A percentile compares a stretch with the other conserved stretches of the same genome.
These are phyloP conservation scores for Lucilia cuprina DNA, from an alignment of 1,140 invertebrate genomes.

Conservation along the genomic window DNA sequence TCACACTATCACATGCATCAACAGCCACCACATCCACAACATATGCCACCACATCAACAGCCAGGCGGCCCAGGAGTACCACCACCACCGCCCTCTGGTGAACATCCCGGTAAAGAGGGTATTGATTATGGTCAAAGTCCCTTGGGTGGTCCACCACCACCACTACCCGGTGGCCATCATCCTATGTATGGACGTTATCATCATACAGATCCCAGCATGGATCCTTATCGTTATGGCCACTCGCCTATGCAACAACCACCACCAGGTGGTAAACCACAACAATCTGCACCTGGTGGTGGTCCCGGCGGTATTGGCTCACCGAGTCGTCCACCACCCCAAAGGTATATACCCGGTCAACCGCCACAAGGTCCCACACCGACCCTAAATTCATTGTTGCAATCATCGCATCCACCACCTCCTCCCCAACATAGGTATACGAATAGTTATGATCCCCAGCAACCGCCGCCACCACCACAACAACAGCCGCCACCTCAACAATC, in stretches of 20 bases:
- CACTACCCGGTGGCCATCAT: conserved; percentile 51
- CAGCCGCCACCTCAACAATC: conserved; percentile 56
- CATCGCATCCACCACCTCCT: conserved; percentile 71
- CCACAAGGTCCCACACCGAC: conserved; percentile 89
- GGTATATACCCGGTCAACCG: conserved; percentile 61
- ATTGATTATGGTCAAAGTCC: conserved; percentile 51
- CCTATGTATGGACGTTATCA: conserved; percentile 58
- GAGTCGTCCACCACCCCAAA: conserved; percentile 58
- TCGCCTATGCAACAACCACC: conserved; percentile 49
- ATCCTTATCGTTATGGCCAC: conserved; percentile 60
- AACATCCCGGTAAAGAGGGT: conserved; percentile 46
- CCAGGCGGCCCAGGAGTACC: conserved; percentile 43
- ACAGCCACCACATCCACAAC: conserved; percentile 49
- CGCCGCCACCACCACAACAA: conserved; percentile 54
- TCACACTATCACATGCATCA: conserved; percentile 53
- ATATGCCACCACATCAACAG: conserved; percentile 49
- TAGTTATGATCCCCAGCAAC: conserved; percentile 62
- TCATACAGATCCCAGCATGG: conserved; percentile 55
- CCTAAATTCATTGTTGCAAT: conserved; percentile 86
- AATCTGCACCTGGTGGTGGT: conserved; percentile 40
- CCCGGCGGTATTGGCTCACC: conserved; percentile 50
- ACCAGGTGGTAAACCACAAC: conserved; percentile 47
- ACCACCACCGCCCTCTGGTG: conserved; percentile 45
- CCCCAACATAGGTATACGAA: conserved; percentile 62
- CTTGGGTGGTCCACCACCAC: conserved; percentile 43